Base-by-base conservation (phyloP, 2,888 invertebrate species). In the Timema cristinae region DNA sequence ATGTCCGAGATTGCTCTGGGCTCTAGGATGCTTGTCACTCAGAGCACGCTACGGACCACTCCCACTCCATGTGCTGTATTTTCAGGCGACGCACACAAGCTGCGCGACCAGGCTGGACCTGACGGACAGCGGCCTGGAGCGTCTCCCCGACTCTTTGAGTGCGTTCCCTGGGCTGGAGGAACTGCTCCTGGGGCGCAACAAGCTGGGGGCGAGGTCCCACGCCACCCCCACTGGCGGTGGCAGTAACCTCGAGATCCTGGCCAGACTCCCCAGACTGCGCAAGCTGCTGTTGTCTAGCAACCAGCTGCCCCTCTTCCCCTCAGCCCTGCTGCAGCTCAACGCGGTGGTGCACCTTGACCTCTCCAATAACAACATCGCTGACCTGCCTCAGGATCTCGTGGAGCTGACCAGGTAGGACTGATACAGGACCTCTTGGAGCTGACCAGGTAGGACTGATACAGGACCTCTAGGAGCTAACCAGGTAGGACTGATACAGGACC, bases 311-410 rank as follows among this genome's bases (percentile, higher is more conserved):
- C 80, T 84, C 50, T 82, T 91, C 74, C 91, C 91, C 0, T 79
- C 81, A 48, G 88, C 88, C 77, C 81, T 89, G 71, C 84, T 89
- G 79, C 83, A 86, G 70, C 82, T 91, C 73, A 82, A 83, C n/a
- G 84, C 86, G 2, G 82, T 91, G 74, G 87, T 87, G 56, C 86
- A 86, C 72, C 84, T 92, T 71, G 90, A 91, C 80, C 82, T 91
- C 75, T 88, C 90, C 67, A 87, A 90, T 78, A 92, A 92, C 80
- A 85, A 85, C 76, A 85, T 92, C 76, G 81, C 86, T 70, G 86
- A 86, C 73, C 81, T 91, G 72, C 90, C 91, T 0, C 82, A 85
- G 66, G 90, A 89, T 79, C 88, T 92, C 78, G 84, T 83, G 77
- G 85, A 82, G 74, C 81, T 88, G 74, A 79, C 82, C 79, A 84